Conservation (phyloP, 2,797 vertebrate species). For the Acestrorhynchus altus region DNA sequence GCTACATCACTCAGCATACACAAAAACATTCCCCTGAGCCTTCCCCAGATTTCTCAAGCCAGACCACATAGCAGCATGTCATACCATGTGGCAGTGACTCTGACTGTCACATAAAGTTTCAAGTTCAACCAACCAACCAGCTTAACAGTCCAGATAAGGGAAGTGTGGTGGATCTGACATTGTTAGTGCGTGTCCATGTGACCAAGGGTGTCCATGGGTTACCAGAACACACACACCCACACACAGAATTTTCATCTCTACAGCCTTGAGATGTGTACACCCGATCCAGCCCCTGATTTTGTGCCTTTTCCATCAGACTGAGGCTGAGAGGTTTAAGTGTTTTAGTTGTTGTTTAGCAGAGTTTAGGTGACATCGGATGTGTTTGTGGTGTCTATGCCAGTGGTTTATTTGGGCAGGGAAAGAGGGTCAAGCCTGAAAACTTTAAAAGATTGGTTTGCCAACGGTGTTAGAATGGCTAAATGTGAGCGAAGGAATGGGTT, state of each 20-base stretch:
- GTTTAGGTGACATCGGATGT: background rate
- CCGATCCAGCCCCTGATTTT: background rate
- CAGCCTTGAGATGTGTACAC: too few relatives aligned
- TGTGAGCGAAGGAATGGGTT: too few relatives aligned
- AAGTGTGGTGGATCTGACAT: background rate
- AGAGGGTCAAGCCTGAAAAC: background rate
- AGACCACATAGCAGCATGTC: background rate
- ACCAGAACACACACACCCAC: too few relatives aligned
- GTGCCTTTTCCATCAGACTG: background rate
- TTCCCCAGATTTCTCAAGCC: conserved; percentile 4
- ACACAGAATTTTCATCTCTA: background rate
- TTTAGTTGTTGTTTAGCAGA: background rate
- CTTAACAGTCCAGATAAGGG: background rate
- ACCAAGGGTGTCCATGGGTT: too few relatives aligned
- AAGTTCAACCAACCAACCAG: background rate
- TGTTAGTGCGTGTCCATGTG: too few relatives aligned
- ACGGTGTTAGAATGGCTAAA: background rate
- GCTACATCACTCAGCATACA: conserved; percentile 19
- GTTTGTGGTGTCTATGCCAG: background rate
- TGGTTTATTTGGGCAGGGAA: background rate
- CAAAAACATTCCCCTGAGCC: conserved; percentile 43
- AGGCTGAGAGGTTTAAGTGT: background rate
- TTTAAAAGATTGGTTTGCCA: background rate
- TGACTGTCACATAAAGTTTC: background rate
- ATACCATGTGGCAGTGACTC: background rate